phyloP scores from a whole-genome alignment of 2,113 vertebrate species.

The Balaeniceps rex region DNA sequence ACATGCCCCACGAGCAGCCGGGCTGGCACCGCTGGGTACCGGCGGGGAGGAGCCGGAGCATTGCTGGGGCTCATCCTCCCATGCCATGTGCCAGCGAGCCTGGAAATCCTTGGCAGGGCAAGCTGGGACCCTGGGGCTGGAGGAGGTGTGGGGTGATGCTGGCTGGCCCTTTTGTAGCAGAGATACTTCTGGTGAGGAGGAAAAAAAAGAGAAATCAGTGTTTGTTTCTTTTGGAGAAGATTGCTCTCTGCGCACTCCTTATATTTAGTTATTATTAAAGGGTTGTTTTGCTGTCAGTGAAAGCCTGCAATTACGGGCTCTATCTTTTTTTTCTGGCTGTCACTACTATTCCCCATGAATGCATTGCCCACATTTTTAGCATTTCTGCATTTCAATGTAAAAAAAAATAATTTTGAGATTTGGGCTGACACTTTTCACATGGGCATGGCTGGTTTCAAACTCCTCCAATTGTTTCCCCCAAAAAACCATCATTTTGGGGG shows the following conservation, averaged over 20 bases:
- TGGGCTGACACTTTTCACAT: not conserved
- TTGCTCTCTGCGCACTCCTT: not conserved
- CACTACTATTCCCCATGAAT: not conserved
- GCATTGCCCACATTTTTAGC: conserved; percentile 12
- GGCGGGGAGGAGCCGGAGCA: fast-evolving
- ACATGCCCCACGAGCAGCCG: fast-evolving
- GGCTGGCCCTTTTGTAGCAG: not conserved
- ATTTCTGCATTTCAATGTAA: not conserved
- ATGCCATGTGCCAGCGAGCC: not conserved
- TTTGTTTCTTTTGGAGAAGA: conserved; percentile 55
- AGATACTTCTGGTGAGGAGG: not conserved
- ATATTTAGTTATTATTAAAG: conserved; percentile 60
- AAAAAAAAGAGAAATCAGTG: not conserved
- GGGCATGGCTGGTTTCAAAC: fast-evolving
- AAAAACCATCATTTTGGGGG: fast-evolving
- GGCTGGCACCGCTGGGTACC: fast-evolving
- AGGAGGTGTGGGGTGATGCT: not conserved
- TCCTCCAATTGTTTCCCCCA: not conserved
- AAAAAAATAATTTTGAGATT: not conserved
- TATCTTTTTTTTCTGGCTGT: conserved; percentile 21
- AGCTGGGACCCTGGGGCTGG: not conserved
- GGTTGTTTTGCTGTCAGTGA: conserved; percentile 60
- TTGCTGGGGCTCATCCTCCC: not conserved
- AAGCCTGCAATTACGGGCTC: conserved; percentile 45
- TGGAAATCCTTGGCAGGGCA: not conserved